Conservation (phyloP, 2,888 invertebrate genomes). For the Drosophila barbarae region DNA sequence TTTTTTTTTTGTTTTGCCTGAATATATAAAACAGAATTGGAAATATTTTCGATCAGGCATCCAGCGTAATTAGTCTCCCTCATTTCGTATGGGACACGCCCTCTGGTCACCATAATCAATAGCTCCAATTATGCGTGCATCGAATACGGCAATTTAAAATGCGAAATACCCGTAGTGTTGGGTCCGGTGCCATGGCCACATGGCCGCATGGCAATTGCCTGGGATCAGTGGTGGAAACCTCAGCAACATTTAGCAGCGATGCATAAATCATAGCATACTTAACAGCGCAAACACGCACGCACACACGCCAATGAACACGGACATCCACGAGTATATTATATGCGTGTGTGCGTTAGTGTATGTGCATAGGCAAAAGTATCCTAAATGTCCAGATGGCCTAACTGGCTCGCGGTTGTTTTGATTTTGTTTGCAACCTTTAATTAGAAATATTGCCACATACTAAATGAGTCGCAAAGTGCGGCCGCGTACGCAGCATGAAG, state of each 20-base stretch:
- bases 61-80: conserved; percentile 28
- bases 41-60: background rate
- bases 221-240: conserved; percentile 65
- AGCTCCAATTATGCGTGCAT: conserved; percentile 64
- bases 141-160: conserved; percentile 64
- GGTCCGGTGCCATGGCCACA: conserved; percentile 33
- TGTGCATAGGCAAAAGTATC: conserved; percentile 1
- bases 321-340: conserved; percentile 1
- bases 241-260: conserved; percentile 68
- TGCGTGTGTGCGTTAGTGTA: background rate
- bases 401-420: conserved; percentile 66
- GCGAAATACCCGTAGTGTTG: conserved; percentile 48
- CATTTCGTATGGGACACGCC: conserved; percentile 22
- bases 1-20: too few species aligned
- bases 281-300: conserved; percentile 42
- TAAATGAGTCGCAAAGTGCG: conserved; percentile 59
- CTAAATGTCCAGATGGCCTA: conserved; percentile 50
- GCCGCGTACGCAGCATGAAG: conserved; percentile 1
- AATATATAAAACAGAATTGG: background rate
- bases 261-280: conserved; percentile 75
- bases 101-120: conserved; percentile 50
- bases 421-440: conserved; percentile 74
- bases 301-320: conserved; percentile 6
- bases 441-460: conserved; percentile 73
- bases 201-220: conserved; percentile 32